Percentiles rank a stretch among this genome's conserved stretches.
Evolutionary conservation across 1,140 invertebrate species (phyloP).

Genomic region (Ceratina japonica): DNA sequence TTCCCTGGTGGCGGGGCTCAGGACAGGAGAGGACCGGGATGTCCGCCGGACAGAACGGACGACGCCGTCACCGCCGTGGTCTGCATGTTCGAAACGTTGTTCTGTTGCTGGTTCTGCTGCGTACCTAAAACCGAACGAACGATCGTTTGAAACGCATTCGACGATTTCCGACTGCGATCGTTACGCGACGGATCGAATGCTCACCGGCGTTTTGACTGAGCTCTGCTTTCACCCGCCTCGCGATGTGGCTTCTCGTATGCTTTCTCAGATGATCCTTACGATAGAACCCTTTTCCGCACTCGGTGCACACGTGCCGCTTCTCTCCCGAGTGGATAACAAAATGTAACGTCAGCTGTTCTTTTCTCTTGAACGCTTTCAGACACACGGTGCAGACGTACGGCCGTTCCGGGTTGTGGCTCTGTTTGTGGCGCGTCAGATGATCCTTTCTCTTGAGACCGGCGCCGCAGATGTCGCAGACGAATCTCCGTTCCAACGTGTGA

Average conservation of each 20-base stretch:
- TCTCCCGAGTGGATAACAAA: constrained; percentile 92
- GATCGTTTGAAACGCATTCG: neutral
- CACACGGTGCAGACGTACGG: constrained; percentile 91
- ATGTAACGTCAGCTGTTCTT: constrained; percentile 90
- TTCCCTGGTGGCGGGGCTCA: constrained; percentile 80
- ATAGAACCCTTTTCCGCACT: constrained; percentile 90
- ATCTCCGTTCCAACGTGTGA: constrained; percentile 88
- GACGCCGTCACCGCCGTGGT: constrained; percentile 74
- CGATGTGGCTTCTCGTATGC: constrained; percentile 90
- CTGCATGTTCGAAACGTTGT: constrained; percentile 75
- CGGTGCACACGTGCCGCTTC: constrained; percentile 90
- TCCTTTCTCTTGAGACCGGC: constrained; percentile 91
- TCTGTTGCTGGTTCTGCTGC: constrained; percentile 76
- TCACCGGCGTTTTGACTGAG: constrained; percentile 83
- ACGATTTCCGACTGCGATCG: too few species aligned
- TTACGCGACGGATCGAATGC: neutral
- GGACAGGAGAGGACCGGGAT: constrained; percentile 77
- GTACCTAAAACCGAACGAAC: constrained; percentile 56
- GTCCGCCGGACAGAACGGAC: constrained; percentile 75
- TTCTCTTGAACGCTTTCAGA: constrained; percentile 91
- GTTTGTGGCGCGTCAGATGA: constrained; percentile 89
- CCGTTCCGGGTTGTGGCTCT: constrained; percentile 89
- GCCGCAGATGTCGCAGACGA: constrained; percentile 92
- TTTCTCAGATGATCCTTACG: constrained; percentile 81
- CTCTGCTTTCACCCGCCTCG: constrained; percentile 89